phyloP scores from a whole-genome alignment of 2,888 invertebrate species.

The Actias luna region DNA sequence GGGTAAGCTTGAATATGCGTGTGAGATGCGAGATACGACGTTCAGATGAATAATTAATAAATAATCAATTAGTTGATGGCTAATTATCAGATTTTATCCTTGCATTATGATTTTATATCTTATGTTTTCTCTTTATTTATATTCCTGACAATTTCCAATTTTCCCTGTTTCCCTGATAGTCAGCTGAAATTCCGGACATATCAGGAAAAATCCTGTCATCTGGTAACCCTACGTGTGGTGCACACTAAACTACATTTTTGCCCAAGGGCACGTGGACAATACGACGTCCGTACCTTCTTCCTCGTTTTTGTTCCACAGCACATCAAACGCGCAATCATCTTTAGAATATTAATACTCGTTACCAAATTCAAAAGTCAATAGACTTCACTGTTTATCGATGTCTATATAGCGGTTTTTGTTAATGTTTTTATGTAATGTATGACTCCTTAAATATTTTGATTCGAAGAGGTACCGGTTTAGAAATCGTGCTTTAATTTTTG shows the following conservation, averaged over 20 bases:
- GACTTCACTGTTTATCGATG: constrained; percentile 51
- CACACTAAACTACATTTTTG: constrained; percentile 26
- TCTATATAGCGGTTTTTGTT: constrained; percentile 38
- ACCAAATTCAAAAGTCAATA: constrained; percentile 37
- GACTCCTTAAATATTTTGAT: constrained; percentile 28
- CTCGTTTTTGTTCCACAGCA: constrained; percentile 72
- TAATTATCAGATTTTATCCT: too few species aligned
- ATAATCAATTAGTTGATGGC: too few species aligned
- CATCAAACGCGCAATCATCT: constrained; percentile 57
- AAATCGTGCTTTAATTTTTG: constrained; percentile 24
- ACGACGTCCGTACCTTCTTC: constrained; percentile 59
- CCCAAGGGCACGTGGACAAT: constrained; percentile 72
- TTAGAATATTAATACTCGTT: constrained; percentile 73
- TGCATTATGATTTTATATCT: too few species aligned
- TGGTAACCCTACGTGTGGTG: too few species aligned
- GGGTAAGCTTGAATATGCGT: too few species aligned
- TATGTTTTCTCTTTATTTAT: too few species aligned
- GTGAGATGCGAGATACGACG: too few species aligned
- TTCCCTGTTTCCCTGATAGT: too few species aligned
- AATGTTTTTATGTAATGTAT: constrained; percentile 39
- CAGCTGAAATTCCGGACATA: too few species aligned
- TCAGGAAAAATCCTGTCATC: too few species aligned
- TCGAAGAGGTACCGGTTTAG: constrained; percentile 38
- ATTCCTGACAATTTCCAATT: too few species aligned
- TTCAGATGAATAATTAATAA: too few species aligned